Conservation (phyloP, 2,113 vertebrate genomes). For the Noturus placidus region DNA sequence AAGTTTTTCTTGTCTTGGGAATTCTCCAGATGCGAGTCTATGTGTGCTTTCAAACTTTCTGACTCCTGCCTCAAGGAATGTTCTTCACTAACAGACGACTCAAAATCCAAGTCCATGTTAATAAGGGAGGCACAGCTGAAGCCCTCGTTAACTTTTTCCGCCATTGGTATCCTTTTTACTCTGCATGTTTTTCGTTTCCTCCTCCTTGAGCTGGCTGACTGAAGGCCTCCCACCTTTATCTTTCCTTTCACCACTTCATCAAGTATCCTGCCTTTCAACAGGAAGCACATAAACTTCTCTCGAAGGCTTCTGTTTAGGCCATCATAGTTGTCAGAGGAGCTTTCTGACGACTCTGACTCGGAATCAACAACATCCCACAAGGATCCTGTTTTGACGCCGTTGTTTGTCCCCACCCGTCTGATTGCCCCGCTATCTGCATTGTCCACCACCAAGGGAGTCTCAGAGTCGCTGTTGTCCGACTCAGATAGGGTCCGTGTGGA, state of each 20-base stretch:
- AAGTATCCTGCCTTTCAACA: constrained; percentile 74
- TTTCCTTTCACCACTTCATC: constrained; percentile 75
- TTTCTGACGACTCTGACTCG: constrained; percentile 72
- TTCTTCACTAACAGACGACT: constrained; percentile 60
- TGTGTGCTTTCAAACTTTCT: constrained; percentile 72
- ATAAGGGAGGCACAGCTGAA: constrained; percentile 73
- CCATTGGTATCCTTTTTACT: constrained; percentile 77
- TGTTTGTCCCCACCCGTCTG: constrained; percentile 77
- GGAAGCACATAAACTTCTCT: constrained; percentile 82
- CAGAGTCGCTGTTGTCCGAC: constrained; percentile 77
- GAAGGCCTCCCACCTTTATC: constrained; percentile 64
- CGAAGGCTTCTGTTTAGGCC: constrained; percentile 81
- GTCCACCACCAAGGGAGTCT: constrained; percentile 77
- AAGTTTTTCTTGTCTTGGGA: constrained; percentile 71
- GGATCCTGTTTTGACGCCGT: constrained; percentile 74
- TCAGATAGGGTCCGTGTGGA: constrained; percentile 84
- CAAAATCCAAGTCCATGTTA: constrained; percentile 66
- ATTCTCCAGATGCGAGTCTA: constrained; percentile 72
- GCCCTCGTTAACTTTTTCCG: constrained; percentile 79
- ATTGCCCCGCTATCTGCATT: constrained; percentile 82
- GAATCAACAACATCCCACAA: constrained; percentile 69
- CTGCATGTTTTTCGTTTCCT: constrained; percentile 82
- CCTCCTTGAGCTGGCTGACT: constrained; percentile 68
- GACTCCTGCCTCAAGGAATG: constrained; percentile 71
- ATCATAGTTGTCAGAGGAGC: constrained; percentile 82